Evolutionary conservation across 2,797 vertebrate genomes (phyloP).

Genomic region (Stomatorhinus walkeri): DNA sequence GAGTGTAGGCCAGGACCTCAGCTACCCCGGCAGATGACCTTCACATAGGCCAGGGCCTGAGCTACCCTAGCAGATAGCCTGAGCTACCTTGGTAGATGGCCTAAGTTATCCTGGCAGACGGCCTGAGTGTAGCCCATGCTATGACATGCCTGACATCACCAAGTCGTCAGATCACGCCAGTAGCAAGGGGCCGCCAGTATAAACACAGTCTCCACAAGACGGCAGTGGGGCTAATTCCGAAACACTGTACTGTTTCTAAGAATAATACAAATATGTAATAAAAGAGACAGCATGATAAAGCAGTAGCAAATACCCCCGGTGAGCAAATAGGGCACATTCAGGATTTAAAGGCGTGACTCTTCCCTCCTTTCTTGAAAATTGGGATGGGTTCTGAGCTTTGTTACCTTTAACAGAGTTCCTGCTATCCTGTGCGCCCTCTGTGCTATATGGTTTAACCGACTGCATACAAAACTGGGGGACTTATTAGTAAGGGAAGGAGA

Average conservation of each 20-base stretch:
- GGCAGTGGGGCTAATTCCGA: no score
- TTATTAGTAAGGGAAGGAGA: background rate
- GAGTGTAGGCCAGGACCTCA: background rate
- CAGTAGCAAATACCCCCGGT: background rate
- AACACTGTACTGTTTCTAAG: background rate
- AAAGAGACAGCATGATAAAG: background rate
- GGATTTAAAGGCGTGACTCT: background rate
- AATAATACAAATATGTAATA: background rate
- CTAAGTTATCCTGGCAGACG: no score
- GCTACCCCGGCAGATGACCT: no score
- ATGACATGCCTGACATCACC: no score
- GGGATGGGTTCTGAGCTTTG: background rate
- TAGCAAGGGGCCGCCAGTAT: no score
- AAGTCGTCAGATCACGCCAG: no score
- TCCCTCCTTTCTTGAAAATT: background rate
- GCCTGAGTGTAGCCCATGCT: no score
- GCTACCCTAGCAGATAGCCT: no score
- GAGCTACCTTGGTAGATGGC: no score
- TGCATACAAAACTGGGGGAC: background rate
- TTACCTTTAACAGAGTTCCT: background rate
- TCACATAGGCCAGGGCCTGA: background rate
- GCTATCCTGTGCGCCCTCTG: background rate
- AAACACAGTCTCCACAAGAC: no score
- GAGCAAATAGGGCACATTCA: background rate
- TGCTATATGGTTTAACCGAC: background rate